These are phyloP conservation scores for Tetragnatha versicolor DNA, from an alignment of 1,140 invertebrate species.

Conservation along the genomic window DNA sequence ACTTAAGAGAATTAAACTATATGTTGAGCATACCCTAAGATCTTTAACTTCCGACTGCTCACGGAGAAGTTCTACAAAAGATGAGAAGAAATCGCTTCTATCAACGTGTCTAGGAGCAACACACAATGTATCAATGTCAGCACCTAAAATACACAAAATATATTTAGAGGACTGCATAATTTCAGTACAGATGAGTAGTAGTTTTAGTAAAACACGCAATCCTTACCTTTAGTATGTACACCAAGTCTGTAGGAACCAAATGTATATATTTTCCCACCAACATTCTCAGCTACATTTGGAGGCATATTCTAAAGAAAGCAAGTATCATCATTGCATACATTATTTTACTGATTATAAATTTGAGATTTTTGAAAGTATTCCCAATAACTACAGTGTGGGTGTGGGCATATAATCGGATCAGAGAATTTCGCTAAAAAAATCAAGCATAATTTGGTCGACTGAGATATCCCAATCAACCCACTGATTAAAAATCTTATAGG, in stretches of 20 bases:
- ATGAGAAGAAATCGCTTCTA: slow-evolving; percentile 91
- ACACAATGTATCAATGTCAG: slow-evolving; percentile 98
- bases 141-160: slow-evolving; percentile 69
- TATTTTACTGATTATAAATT: not conserved
- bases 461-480: no score
- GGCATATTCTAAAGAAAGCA: slow-evolving; percentile 76
- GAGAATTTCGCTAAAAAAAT: no score
- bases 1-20: no score
- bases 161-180: not conserved
- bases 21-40: slow-evolving; percentile 76
- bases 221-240: slow-evolving; percentile 79
- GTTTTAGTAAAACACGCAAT: not conserved
- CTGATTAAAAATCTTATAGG: no score
- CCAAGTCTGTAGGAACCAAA: slow-evolving; percentile 94
- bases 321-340: not conserved
- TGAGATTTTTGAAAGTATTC: no score
- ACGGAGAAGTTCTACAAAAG: slow-evolving; percentile 91
- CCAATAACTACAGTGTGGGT: no score
- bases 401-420: no score
- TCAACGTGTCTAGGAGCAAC: slow-evolving; percentile 96
- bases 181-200: slow-evolving; percentile 1
- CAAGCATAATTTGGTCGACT: no score
- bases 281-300: slow-evolving; percentile 78
- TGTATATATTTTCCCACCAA: slow-evolving; percentile 98
- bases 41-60: slow-evolving; percentile 86